These are phyloP conservation scores for Sarotherodon lohbergeri DNA, from an alignment of 2,113 vertebrate genomes.

Conservation along the genomic window DNA sequence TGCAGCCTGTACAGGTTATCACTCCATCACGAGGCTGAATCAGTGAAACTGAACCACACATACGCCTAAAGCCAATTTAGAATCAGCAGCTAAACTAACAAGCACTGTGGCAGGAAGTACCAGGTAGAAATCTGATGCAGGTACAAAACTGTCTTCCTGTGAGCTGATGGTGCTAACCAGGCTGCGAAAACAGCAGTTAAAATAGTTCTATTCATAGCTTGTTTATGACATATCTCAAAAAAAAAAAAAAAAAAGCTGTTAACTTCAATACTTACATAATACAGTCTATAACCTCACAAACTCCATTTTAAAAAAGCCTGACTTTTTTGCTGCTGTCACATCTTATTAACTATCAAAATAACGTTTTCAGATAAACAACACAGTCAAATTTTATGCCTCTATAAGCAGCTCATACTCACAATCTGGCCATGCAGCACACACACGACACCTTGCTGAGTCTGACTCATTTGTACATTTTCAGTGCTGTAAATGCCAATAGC, in stretches of 20 bases:
- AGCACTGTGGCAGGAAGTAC: not conserved
- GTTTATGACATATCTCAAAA: not conserved
- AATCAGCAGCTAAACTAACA: not conserved
- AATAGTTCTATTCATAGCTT: not conserved
- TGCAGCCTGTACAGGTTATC: not conserved
- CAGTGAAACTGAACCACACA: not conserved
- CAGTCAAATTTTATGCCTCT: not conserved
- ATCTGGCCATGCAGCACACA: not conserved
- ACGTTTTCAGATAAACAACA: not conserved
- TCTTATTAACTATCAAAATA: not conserved
- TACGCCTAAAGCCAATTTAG: not conserved
- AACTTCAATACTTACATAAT: not conserved
- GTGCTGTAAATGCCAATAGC: not conserved
- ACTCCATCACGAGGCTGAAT: not conserved
- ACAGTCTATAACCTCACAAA: not conserved
- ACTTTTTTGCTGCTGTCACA: not conserved
- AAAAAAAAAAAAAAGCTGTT: not conserved
- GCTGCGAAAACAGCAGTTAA: not conserved
- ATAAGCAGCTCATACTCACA: not conserved
- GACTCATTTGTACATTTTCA: not conserved
- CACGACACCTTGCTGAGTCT: not conserved
- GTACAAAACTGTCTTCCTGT: not conserved
- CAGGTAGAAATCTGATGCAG: not conserved
- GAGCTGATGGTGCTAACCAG: not conserved
- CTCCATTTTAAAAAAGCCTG: not conserved